A percentile compares a stretch with the other conserved stretches of the same genome.
Conservation (phyloP, 1,140 invertebrate species). For the Semibalanus balanoides region DNA sequence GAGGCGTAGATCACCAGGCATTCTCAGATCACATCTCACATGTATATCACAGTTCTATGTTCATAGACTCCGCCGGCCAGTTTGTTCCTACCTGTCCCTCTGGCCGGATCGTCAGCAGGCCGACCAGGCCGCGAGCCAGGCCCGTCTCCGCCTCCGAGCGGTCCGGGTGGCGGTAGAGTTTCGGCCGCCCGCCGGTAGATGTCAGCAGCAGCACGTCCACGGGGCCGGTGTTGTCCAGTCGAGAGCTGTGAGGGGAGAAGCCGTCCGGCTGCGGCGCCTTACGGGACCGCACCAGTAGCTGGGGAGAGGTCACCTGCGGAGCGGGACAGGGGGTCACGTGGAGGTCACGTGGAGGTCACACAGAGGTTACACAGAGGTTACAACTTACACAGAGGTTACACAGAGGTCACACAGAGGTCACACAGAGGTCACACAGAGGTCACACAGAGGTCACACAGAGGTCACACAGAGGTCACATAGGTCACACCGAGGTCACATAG, state of each 20-base stretch:
- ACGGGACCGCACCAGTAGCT: background rate
- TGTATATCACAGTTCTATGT: too few species aligned
- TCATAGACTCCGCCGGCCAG: too few species aligned
- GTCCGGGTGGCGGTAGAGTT: background rate
- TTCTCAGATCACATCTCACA: background rate
- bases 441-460: background rate
- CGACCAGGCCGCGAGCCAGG: background rate
- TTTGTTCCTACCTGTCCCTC: background rate
- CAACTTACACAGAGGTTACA: background rate
- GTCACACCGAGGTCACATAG: too few species aligned
- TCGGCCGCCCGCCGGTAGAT: too few species aligned
- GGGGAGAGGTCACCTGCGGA: background rate
- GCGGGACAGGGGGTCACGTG: background rate
- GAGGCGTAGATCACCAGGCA: too few species aligned
- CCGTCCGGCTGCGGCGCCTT: background rate
- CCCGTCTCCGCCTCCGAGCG: background rate
- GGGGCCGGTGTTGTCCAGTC: background rate
- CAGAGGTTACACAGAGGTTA: background rate
- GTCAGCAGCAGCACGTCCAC: background rate
- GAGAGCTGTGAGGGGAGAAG: background rate
- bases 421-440: background rate
- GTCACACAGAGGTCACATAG: background rate
- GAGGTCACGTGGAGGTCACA: too few species aligned
- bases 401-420: background rate
- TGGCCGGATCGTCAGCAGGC: background rate